These are phyloP conservation scores for Colius striatus DNA, from an alignment of 2,113 vertebrate genomes.

Conservation along the genomic window DNA sequence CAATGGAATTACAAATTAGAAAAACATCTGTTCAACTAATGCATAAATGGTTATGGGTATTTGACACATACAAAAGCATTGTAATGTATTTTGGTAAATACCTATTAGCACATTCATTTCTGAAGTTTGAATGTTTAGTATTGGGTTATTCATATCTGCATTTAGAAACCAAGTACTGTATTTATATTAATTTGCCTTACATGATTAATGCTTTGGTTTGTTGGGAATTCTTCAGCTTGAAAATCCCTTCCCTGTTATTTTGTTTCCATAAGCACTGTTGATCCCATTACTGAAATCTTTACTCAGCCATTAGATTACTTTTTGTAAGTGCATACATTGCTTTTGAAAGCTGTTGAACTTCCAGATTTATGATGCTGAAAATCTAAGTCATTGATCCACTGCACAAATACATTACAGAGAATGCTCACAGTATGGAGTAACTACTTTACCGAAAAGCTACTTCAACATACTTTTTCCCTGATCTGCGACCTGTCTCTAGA, in stretches of 20 bases:
- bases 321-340: constrained; percentile 17
- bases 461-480: not conserved
- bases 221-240: not conserved
- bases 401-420: not conserved
- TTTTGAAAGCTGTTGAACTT: constrained; percentile 60
- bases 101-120: not conserved
- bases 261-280: not conserved
- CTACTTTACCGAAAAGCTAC: constrained; percentile 11
- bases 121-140: not conserved
- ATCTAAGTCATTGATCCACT: constrained; percentile 29
- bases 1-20: not conserved
- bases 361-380: constrained; percentile 54
- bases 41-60: not conserved
- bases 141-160: not conserved
- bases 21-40: not conserved
- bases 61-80: not conserved
- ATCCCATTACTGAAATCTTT: constrained; percentile 27
- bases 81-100: not conserved
- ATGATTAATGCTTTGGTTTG: not conserved
- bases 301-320: constrained; percentile 25
- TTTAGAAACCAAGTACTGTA: not conserved
- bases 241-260: not conserved
- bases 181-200: not conserved
- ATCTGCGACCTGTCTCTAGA: not conserved
- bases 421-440: not conserved